Base-by-base conservation (phyloP, 2,797 vertebrate species). In the Dallia pectoralis region DNA sequence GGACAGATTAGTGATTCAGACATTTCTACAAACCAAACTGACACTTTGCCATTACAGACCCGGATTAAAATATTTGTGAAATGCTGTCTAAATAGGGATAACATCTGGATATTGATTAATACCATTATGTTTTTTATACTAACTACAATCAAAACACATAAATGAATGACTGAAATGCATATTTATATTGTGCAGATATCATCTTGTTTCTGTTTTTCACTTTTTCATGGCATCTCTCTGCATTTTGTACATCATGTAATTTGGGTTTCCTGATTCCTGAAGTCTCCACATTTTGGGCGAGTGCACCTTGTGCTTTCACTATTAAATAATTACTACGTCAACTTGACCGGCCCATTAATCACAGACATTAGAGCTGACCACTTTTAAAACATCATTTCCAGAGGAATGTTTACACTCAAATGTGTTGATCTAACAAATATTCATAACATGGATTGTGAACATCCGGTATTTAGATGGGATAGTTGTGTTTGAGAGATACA, bases 311-410 rank as follows among this genome's bases (percentile, higher is more conserved):
- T 80, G 79, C 87, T 88, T 87, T 88, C 78, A 81, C 82, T 73
- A 82, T 73, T 72, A 80, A 78, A 79, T 84, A 87, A 87, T 90
- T 87, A 89, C 90, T 77, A 86, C 87, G 89, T 89, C 87, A 81
- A 77, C 71, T 63, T 36, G 74, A 73, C 77, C 61, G 44, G 78
- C 74, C 78, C 81, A 88, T 91, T 83, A 86, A 88, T 91, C 89
- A 86, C 11, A 64, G 68, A 70, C 77, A 77, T 74, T 77, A 68
- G 76, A 53, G 73, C 67, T 67, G 79, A 79, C 77, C 68, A 62
- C 71, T 73, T 66, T n/a, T 56, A 67, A 33, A 76, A 74, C 78
- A 74, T 77, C 44, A 87, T 82, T 83, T 78, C 83, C 70, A 82
- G 75, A 84, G 62, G 36, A 62, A 71, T 78, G 67, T 85, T 81